Conservation (phyloP, 2,113 vertebrate species). For the Bombycilla garrulus region DNA sequence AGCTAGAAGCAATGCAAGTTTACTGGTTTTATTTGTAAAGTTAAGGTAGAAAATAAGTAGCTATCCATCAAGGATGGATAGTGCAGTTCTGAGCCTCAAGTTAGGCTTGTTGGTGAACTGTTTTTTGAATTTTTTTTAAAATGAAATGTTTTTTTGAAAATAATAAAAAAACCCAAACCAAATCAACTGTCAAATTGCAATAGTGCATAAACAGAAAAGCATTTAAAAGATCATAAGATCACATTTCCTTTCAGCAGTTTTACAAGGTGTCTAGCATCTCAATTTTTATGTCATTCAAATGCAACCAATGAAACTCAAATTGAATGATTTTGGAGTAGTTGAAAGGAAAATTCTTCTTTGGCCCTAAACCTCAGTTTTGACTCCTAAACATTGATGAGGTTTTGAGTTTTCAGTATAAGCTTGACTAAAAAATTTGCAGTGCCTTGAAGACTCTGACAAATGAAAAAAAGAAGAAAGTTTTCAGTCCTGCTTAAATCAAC, state of each 20-base stretch:
- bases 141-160: neutral
- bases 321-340: neutral
- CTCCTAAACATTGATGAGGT: neutral
- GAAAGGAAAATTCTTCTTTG: neutral
- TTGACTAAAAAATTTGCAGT: neutral
- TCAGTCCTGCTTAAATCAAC: neutral
- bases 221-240: neutral
- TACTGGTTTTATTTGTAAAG: neutral
- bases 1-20: neutral
- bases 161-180: neutral
- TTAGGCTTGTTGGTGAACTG: neutral
- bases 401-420: neutral
- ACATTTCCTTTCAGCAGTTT: neutral
- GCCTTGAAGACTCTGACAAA: neutral
- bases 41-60: neutral
- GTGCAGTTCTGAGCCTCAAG: neutral
- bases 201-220: neutral
- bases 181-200: neutral
- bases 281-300: neutral
- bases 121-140: neutral
- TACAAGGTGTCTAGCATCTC: neutral
- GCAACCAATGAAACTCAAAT: neutral
- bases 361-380: neutral
- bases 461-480: neutral
- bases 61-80: neutral